A percentile compares a stretch with the other conserved stretches of the same genome.
Evolutionary conservation across 2,113 vertebrate species (phyloP).

Genomic region (Salvelinus namaycush): DNA sequence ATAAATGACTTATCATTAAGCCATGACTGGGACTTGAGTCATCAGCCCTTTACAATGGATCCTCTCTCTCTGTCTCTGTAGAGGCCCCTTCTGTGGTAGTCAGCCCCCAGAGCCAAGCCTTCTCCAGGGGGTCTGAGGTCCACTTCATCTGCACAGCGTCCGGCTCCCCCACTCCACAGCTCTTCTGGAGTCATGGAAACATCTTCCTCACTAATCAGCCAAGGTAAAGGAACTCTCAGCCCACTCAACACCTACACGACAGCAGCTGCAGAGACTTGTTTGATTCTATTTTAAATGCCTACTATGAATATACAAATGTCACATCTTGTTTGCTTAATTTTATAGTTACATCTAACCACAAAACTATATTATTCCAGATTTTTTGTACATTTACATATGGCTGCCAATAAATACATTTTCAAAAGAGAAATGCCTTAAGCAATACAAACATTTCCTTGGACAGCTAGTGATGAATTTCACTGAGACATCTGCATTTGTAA

Average conservation of each 20-base stretch:
- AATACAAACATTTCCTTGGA: conserved; percentile 9
- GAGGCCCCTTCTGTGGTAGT: conserved; percentile 82
- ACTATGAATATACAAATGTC: conserved; percentile 10
- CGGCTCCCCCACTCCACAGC: conserved; percentile 77
- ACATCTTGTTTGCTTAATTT: conserved; percentile 52
- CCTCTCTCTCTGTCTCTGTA: conserved; percentile 47
- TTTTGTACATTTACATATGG: conserved; percentile 11
- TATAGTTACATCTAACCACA: conserved; percentile 18
- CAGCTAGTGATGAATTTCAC: conserved; percentile 23
- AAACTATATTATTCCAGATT: conserved; percentile 18
- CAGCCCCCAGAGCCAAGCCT: conserved; percentile 68
- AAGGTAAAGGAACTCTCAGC: conserved; percentile 66
- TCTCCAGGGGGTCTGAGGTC: conserved; percentile 80
- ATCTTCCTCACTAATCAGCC: conserved; percentile 66
- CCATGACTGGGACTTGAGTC: conserved; percentile 38
- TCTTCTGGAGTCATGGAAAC: conserved; percentile 82
- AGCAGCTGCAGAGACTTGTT: conserved; percentile 36
- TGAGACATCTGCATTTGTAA: conserved; percentile 48
- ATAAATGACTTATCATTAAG: conserved; percentile 53
- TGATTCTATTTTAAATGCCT: conserved; percentile 46
- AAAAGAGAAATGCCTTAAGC: conserved; percentile 25
- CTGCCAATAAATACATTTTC: conserved; percentile 25
- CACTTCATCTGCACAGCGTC: conserved; percentile 79
- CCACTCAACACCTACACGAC: conserved; percentile 61
- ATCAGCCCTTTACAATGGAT: background rate